Conservation (phyloP, 2,888 invertebrate species). For the Eudasyphora cyanicolor region DNA sequence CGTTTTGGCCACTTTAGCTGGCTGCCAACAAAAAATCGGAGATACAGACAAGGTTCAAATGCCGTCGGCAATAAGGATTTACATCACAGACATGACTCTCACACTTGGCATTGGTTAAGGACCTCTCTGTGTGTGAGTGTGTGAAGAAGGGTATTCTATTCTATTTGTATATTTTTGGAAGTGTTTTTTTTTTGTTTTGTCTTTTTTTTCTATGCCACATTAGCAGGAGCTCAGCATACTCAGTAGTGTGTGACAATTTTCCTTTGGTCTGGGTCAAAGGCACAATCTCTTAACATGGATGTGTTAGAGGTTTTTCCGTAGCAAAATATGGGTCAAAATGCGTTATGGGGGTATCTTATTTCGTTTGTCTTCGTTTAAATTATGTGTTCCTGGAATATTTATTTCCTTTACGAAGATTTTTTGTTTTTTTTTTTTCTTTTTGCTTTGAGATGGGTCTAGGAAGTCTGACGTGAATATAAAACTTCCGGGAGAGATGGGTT, state of each 20-base stretch:
- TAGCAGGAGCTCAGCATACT: constrained; percentile 61
- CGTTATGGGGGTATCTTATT: neutral
- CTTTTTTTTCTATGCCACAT: constrained; percentile 60
- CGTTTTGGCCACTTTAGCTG: neutral
- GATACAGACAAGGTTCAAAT: constrained; percentile 57
- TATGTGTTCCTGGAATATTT: neutral
- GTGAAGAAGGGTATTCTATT: neutral
- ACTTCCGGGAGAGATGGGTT: neutral
- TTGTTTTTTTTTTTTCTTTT: neutral
- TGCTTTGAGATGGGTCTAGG: neutral
- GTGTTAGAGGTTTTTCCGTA: constrained; percentile 7
- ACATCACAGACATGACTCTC: neutral
- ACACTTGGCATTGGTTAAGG: neutral
- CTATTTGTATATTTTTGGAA: neutral
- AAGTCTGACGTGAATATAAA: neutral
- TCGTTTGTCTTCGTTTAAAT: neutral
- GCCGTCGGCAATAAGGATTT: constrained; percentile 71
- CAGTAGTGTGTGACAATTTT: constrained; percentile 37
- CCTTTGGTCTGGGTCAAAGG: constrained; percentile 54
- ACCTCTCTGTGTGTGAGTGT: neutral
- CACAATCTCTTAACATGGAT: no score
- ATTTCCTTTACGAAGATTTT: constrained; percentile 19
- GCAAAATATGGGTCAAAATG: constrained; percentile 47
- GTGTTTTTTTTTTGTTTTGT: no score
- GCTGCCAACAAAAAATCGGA: constrained; percentile 31